These are phyloP conservation scores for Temnothorax curvispinosus DNA, from an alignment of 1,140 invertebrate species.

Conservation along the genomic window DNA sequence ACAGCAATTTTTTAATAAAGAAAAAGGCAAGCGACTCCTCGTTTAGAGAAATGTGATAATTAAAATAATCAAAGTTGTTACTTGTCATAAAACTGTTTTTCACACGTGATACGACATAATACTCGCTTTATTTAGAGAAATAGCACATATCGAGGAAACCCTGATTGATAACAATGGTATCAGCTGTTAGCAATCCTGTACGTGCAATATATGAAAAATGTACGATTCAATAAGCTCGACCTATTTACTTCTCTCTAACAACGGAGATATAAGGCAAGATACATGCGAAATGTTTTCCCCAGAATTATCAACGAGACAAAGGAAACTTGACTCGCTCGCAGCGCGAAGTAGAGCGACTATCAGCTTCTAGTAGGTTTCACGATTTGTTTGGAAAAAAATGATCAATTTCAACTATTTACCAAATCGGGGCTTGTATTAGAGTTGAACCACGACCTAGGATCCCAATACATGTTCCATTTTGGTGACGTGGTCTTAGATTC, in stretches of 20 bases:
- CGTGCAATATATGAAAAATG: conserved; percentile 14
- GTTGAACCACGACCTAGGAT: conserved; percentile 74
- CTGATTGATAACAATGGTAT: conserved; percentile 8
- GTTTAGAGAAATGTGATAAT: not conserved
- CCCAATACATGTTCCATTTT: conserved; percentile 18
- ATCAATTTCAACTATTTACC: conserved; percentile 71
- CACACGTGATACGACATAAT: not conserved
- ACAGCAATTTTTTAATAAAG: not conserved
- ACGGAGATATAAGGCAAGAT: not conserved
- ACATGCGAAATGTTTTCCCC: not conserved
- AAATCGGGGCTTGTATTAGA: conserved; percentile 70
- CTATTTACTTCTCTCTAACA: not conserved
- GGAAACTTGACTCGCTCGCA: not conserved
- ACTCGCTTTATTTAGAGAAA: not conserved
- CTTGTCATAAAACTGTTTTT: not conserved
- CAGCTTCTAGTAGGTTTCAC: not conserved
- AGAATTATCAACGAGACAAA: not conserved
- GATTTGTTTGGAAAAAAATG: not conserved
- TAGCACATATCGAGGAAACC: not conserved
- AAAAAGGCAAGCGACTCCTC: too few species aligned
- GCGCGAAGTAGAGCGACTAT: not conserved
- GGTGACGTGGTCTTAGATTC: not conserved
- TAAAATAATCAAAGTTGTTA: not conserved
- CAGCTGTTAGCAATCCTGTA: conserved; percentile 12
- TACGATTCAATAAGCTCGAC: not conserved